Evolutionary conservation across 2,888 invertebrate species (phyloP), one percentile per base, ranked within the genome.

Genomic region (Drepana falcataria): DNA sequence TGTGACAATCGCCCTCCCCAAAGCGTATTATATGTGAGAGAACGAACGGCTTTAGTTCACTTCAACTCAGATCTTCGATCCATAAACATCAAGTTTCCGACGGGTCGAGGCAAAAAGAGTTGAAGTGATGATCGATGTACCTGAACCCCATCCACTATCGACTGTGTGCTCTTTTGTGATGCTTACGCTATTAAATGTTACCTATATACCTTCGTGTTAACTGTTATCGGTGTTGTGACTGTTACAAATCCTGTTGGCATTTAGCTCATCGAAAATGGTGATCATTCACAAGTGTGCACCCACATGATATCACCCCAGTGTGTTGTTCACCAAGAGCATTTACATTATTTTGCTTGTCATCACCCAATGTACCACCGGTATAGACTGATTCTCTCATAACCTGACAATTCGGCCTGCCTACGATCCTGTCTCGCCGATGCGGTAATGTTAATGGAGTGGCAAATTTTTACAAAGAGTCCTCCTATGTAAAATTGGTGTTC

Each of bases 1-100:
- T 81, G 87, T 87, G 81, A 86, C 87, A 77, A 85, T 84, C 87
- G 88, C 87, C 88, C 87, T 68, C 76, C 68, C 87, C 83, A 87
- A 87, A 83, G 77, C 84, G 85, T 85, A 78, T 77, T 79, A 57
- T 72, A 68, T 64, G 61, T 64, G 66, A 75, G 70, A 76, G 66
- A 76, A 76, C 71, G 66, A 76, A 76, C 71, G 66, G 83, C 81
- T 80, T 81, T 77, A 64, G 59, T 66, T 79, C 75, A 76, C 77
- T 81, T 79, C 77, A 80, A 77, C 78, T 77, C 64, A 53, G 63
- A 64, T 61, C 61, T 55, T 59, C 2, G 2, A 56, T 56, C 55
- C 55, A 59, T 54, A 53, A 51, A 55, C 51, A 56, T 41, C 47
- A 48, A n/a, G 21, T 48, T 44, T 37, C 33, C 35, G 55, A 35